Conservation (phyloP, 2,888 invertebrate genomes). For the Octodonta nipae region DNA sequence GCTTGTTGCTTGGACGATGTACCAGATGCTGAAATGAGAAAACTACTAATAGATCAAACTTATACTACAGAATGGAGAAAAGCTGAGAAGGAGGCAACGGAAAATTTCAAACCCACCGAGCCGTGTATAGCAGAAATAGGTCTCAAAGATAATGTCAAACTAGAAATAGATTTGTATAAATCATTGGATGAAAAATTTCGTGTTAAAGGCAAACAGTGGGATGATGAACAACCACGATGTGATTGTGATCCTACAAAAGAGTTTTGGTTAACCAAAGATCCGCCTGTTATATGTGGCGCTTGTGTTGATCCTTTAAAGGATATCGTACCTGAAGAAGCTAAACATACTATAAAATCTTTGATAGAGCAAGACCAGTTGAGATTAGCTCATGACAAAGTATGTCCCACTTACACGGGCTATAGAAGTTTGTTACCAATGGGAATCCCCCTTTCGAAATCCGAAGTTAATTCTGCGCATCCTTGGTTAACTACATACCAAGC, state of each 20-base stretch:
- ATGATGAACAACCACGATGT: slow-evolving; percentile 26
- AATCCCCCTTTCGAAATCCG: slow-evolving; percentile 22
- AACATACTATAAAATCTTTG: slow-evolving; percentile 22
- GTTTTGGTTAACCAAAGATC: slow-evolving; percentile 29
- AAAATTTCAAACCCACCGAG: slow-evolving; percentile 13
- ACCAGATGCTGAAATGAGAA: slow-evolving; percentile 28
- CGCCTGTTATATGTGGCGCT: slow-evolving; percentile 24
- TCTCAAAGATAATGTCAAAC: slow-evolving; percentile 11
- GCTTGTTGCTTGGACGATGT: slow-evolving; percentile 33
- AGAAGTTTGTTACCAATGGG: slow-evolving; percentile 24
- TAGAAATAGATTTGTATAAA: slow-evolving; percentile 17
- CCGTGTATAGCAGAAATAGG: slow-evolving; percentile 14
- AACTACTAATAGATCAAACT: slow-evolving; percentile 25
- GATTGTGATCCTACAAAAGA: slow-evolving; percentile 25
- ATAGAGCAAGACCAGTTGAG: slow-evolving; percentile 27
- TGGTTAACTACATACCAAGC: slow-evolving; percentile 26
- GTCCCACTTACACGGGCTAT: slow-evolving; percentile 29
- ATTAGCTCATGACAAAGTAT: slow-evolving; percentile 29
- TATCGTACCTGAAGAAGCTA: slow-evolving; percentile 24
- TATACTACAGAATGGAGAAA: slow-evolving; percentile 31
- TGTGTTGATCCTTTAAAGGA: slow-evolving; percentile 24
- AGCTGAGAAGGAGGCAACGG: slow-evolving; percentile 25
- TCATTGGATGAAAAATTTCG: slow-evolving; percentile 21
- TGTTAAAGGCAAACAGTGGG: slow-evolving; percentile 28
- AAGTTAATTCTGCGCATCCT: slow-evolving; percentile 27